These are phyloP conservation scores for Stenopsyche tienmushanensis DNA, from an alignment of 1,140 invertebrate species.

Conservation along the genomic window DNA sequence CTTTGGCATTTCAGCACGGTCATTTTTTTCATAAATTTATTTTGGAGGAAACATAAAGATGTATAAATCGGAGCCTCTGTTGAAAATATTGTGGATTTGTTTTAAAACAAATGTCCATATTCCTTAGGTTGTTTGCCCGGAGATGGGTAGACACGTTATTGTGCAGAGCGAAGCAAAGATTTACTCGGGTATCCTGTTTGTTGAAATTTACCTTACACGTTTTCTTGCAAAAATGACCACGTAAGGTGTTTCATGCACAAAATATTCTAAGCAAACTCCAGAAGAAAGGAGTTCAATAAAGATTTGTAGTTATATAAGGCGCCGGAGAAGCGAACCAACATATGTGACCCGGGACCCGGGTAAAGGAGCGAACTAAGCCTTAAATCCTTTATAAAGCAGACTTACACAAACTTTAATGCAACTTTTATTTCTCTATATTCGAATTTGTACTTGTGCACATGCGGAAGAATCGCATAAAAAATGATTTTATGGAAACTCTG, in stretches of 20 bases:
- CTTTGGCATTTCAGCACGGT: too few species aligned
- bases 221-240: constrained; percentile 36
- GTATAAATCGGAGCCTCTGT: too few species aligned
- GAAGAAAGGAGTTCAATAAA: constrained; percentile 39
- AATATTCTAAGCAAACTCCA: constrained; percentile 31
- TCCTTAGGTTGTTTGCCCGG: too few species aligned
- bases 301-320: constrained; percentile 20
- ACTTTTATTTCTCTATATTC: constrained; percentile 17
- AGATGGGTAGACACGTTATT: too few species aligned
- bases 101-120: too few species aligned
- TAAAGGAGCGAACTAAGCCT: constrained; percentile 8
- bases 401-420: constrained; percentile 13
- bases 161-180: constrained; percentile 3
- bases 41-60: too few species aligned
- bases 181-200: constrained; percentile 3
- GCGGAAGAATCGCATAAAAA: too few species aligned
- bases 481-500: too few species aligned
- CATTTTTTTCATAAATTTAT: too few species aligned
- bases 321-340: constrained; percentile 15
- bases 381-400: constrained; percentile 20
- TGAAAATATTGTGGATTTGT: too few species aligned
- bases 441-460: too few species aligned
- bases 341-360: constrained; percentile 17
- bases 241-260: constrained; percentile 38
- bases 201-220: constrained; percentile 6